Percentiles rank a stretch among this genome's conserved stretches.
Evolutionary conservation across 2,888 invertebrate genomes (phyloP).

Genomic region (Priocnemis perturbator): DNA sequence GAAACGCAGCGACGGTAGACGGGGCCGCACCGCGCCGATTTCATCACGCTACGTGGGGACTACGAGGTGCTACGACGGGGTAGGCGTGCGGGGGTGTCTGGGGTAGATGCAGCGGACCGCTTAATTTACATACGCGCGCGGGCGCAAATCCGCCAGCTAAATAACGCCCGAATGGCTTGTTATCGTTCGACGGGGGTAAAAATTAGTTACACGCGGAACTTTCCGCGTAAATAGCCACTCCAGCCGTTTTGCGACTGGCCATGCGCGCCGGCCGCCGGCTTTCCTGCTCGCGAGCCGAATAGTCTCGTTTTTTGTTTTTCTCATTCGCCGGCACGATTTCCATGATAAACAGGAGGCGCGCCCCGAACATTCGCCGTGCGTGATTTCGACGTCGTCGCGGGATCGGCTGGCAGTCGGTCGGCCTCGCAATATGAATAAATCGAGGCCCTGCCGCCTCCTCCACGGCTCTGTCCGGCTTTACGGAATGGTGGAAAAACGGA

Average conservation of each 20-base stretch:
- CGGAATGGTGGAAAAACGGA: constrained; percentile 26
- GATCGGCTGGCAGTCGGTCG: constrained; percentile 5
- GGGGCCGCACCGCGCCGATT: no score
- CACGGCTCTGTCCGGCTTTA: constrained; percentile 8
- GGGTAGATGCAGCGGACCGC: no score
- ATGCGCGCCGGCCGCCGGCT: not conserved
- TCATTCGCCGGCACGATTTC: not conserved
- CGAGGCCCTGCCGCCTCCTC: constrained; percentile 1
- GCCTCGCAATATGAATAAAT: constrained; percentile 30
- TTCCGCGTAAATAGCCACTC: constrained; percentile 26
- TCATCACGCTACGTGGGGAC: not conserved
- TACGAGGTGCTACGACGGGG: not conserved
- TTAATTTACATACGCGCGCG: constrained; percentile 2
- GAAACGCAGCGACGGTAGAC: constrained; percentile 7
- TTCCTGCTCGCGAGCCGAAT: not conserved
- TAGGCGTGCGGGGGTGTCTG: no score
- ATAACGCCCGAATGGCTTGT: constrained; percentile 31
- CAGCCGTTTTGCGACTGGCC: not conserved
- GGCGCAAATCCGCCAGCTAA: constrained; percentile 27
- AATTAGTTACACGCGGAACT: constrained; percentile 16
- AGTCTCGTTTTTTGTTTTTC: constrained; percentile 5
- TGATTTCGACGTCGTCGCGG: constrained; percentile 12
- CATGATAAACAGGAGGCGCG: constrained; percentile 1
- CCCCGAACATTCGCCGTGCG: not conserved
- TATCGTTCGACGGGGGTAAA: constrained; percentile 16